A percentile compares a stretch with the other conserved stretches of the same genome.
Conservation (phyloP, 2,113 vertebrate species). For the Eulemur macaco region DNA sequence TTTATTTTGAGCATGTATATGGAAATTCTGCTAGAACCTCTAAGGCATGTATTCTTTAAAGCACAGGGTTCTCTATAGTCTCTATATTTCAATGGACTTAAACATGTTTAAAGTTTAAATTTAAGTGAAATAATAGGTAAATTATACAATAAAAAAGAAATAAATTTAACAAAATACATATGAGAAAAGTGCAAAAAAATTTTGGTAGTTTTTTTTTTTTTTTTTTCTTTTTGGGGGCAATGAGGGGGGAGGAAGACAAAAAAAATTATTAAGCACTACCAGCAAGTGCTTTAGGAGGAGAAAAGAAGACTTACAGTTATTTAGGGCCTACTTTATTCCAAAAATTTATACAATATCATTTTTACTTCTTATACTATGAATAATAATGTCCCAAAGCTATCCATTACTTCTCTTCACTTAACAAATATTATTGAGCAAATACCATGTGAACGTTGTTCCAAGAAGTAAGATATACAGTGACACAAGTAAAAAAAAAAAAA, state of each 20-base stretch:
- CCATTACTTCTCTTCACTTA: not conserved
- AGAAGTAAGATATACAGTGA: not conserved
- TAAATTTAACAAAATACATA: not conserved
- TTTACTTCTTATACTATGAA: not conserved
- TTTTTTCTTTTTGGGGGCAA: not conserved
- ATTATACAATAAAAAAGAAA: not conserved
- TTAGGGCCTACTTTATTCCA: not conserved
- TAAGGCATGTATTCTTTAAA: not conserved
- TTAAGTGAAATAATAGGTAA: not conserved
- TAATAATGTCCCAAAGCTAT: not conserved
- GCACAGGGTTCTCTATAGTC: fast-evolving
- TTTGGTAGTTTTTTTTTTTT: not conserved
- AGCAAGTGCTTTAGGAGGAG: not conserved
- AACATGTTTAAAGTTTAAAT: not conserved
- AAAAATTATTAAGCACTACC: not conserved
- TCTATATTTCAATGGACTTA: not conserved
- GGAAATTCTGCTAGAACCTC: not conserved
- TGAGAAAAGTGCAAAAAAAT: not conserved
- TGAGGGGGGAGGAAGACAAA: not conserved
- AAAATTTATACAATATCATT: fast-evolving
- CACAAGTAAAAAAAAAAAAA: not conserved
- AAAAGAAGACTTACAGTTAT: not conserved
- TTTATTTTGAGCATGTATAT: not conserved
- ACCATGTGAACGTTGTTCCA: not conserved
- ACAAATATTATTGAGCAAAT: not conserved